Percentiles rank a stretch among this genome's conserved stretches.
These are phyloP conservation scores for Tretioscincus oriximinensis DNA, from an alignment of 2,113 vertebrate genomes.

Conservation along the genomic window DNA sequence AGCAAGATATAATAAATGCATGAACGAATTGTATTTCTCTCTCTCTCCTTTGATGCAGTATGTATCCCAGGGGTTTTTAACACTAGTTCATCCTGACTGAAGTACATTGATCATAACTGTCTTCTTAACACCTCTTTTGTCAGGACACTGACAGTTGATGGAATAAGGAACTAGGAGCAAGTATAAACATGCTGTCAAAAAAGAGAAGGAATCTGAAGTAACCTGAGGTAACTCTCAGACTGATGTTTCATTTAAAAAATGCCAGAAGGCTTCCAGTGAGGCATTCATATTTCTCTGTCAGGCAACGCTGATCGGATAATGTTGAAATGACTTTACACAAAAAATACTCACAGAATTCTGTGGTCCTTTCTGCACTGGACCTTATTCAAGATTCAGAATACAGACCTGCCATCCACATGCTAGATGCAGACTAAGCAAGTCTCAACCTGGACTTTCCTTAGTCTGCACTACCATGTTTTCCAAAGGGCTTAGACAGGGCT, in stretches of 20 bases:
- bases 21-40: neutral
- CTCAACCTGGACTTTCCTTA: too few relatives aligned
- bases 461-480: too few relatives aligned
- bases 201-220: conserved; percentile 9
- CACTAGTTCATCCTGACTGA: neutral
- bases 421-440: too few relatives aligned
- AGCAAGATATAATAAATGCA: neutral
- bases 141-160: neutral
- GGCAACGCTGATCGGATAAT: conserved; percentile 46
- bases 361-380: too few relatives aligned
- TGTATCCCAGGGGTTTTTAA: neutral
- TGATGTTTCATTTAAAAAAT: conserved; percentile 35
- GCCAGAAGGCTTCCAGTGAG: conserved; percentile 44
- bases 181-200: conserved; percentile 48
- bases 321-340: conserved; percentile 29
- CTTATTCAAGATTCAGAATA: too few relatives aligned
- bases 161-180: conserved; percentile 38
- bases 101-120: neutral
- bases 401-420: too few relatives aligned
- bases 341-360: conserved; percentile 33
- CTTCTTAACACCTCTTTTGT: conserved; percentile 38
- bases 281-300: conserved; percentile 15
- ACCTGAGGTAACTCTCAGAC: conserved; percentile 6
- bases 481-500: too few relatives aligned
- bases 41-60: neutral